Conservation (phyloP, 64 coral and sea anemone genomes). For the Dendronephthya gigantea region DNA sequence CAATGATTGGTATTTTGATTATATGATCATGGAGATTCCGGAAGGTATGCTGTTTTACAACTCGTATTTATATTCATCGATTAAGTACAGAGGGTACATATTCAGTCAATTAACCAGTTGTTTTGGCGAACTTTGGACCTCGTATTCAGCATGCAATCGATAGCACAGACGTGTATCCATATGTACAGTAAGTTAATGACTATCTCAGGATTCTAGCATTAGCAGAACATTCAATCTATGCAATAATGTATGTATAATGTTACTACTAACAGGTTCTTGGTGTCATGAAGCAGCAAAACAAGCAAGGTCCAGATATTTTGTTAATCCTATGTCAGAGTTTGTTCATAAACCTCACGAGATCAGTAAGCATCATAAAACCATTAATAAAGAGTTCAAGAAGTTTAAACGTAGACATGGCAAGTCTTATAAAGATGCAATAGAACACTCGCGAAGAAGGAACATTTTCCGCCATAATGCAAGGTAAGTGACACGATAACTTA, state of each 20-base stretch:
- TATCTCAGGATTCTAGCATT: no score
- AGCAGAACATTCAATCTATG: no score
- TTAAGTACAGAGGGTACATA: no score
- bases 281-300: conserved; percentile 32
- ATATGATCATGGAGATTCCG: conserved; percentile 29
- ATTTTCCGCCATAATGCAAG: conserved; percentile 46
- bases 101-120: no score
- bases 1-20: conserved; percentile 32
- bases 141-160: no score
- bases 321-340: conserved; percentile 41
- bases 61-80: no score
- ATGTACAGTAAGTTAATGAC: no score
- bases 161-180: no score
- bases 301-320: conserved; percentile 37
- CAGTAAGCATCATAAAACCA: conserved; percentile 20
- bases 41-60: conserved; percentile 2
- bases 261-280: conserved; percentile 20
- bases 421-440: conserved; percentile 19
- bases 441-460: conserved; percentile 34
- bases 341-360: conserved; percentile 19
- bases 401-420: conserved; percentile 39
- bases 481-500: neutral
- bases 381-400: conserved; percentile 21
- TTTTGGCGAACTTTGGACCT: no score
- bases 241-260: neutral